phyloP scores from a whole-genome alignment of 2,888 invertebrate species.

The Scaptodrosophila latifasciaeformis region DNA sequence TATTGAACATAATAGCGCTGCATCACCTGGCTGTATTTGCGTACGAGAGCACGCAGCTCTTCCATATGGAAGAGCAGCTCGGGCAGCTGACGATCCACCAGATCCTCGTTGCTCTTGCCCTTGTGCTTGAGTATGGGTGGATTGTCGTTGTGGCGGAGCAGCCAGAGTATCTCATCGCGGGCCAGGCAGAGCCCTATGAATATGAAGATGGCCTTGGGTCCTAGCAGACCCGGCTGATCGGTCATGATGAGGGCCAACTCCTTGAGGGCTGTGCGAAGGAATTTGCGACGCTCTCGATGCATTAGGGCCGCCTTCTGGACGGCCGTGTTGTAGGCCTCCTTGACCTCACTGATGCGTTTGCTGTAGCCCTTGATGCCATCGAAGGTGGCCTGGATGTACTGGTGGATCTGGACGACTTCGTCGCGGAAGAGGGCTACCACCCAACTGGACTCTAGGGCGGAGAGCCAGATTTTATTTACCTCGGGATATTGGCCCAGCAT shows the following conservation, averaged over 20 bases:
- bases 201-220: constrained; percentile 96
- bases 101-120: constrained; percentile 88
- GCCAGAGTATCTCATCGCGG: constrained; percentile 97
- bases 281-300: constrained; percentile 97
- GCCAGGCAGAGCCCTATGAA: constrained; percentile 97
- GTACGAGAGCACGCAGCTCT: constrained; percentile 93
- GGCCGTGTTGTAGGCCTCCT: constrained; percentile 93
- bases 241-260: constrained; percentile 96
- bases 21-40: constrained; percentile 97
- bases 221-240: constrained; percentile 96
- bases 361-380: constrained; percentile 96
- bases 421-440: constrained; percentile 96
- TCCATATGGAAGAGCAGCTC: constrained; percentile 99
- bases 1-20: constrained; percentile 99
- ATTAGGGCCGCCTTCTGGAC: constrained; percentile 92
- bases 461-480: constrained; percentile 92
- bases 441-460: constrained; percentile 94
- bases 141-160: constrained; percentile 96
- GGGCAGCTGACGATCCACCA: constrained; percentile 96
- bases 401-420: constrained; percentile 96
- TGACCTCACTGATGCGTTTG: constrained; percentile 95
- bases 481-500: constrained; percentile 87
- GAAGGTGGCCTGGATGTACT: constrained; percentile 93
- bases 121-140: constrained; percentile 91
- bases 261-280: constrained; percentile 94